These are phyloP conservation scores for Euzetes globulus DNA, from an alignment of 2,888 invertebrate genomes.

Conservation along the genomic window DNA sequence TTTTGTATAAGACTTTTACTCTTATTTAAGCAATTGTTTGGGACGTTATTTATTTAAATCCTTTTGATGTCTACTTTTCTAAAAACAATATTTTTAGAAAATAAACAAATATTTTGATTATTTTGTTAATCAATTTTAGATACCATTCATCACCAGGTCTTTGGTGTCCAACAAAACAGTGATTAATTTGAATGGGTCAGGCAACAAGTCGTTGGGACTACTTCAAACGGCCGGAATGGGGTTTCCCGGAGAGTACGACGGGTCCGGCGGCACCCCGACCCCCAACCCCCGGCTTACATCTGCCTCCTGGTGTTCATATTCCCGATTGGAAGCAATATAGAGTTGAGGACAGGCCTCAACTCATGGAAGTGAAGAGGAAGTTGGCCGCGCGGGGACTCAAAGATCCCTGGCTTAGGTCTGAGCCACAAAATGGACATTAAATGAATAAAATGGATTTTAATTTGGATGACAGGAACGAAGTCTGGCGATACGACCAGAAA, in stretches of 20 bases:
- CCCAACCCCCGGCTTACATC: slow-evolving; percentile 27
- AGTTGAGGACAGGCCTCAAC: slow-evolving; percentile 60
- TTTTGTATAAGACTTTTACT: no score
- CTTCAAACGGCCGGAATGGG: neutral
- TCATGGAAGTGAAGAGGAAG: slow-evolving; percentile 58
- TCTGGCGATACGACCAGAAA: slow-evolving; percentile 62
- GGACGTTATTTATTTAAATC: no score
- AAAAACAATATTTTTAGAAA: no score
- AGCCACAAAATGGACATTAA: neutral
- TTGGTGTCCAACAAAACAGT: no score
- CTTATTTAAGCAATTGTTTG: neutral
- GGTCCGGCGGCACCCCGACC: slow-evolving; percentile 15
- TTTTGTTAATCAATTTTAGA: neutral
- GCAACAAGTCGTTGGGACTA: neutral
- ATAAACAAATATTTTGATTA: neutral
- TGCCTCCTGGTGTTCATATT: slow-evolving; percentile 46
- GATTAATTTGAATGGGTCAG: neutral
- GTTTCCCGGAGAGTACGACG: neutral
- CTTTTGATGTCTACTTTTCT: no score
- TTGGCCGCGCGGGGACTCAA: slow-evolving; percentile 63
- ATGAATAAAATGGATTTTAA: neutral
- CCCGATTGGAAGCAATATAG: slow-evolving; percentile 66
- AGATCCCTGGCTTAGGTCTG: slow-evolving; percentile 73
- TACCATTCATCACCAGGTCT: no score
- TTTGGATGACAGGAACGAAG: slow-evolving; percentile 61